Evolutionary conservation across 2,797 vertebrate genomes (phyloP).

Genomic region (Sandelia bainsii): DNA sequence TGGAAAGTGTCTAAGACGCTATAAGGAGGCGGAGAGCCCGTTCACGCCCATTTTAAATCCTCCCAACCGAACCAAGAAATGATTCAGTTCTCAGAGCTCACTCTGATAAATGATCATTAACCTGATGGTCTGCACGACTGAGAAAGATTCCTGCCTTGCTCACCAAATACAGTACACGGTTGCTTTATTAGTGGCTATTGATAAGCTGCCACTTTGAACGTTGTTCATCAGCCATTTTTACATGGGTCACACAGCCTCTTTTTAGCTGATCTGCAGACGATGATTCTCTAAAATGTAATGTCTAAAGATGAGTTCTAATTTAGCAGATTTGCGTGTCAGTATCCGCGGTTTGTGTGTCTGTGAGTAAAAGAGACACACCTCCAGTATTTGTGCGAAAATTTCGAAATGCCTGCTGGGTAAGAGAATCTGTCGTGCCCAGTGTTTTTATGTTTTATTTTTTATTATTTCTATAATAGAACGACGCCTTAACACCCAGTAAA

Average conservation of each 20-base stretch:
- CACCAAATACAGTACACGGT: background rate
- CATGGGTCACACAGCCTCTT: background rate
- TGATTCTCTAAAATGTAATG: background rate
- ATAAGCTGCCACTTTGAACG: background rate
- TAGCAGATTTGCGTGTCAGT: conserved; percentile 9
- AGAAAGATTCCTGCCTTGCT: background rate
- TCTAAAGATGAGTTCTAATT: background rate
- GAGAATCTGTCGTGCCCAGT: conserved; percentile 64
- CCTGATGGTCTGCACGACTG: conserved; percentile 17
- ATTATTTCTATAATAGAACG: conserved; percentile 2
- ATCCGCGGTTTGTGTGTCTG: conserved; percentile 8
- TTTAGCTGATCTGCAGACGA: background rate
- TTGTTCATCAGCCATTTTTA: background rate
- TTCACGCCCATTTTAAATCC: conserved; percentile 72
- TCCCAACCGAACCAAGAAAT: conserved; percentile 27
- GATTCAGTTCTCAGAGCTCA: conserved; percentile 13
- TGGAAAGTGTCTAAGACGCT: conserved; percentile 16
- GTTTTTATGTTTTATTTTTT: conserved; percentile 10
- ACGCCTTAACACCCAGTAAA: conserved; percentile 30
- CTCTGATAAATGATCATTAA: conserved; percentile 9
- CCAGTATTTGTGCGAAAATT: conserved; percentile 72
- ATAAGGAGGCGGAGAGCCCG: conserved; percentile 29
- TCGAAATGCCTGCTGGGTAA: conserved; percentile 80
- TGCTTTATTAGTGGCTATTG: background rate
- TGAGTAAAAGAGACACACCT: conserved; percentile 71